Conservation (phyloP, 2,113 vertebrate genomes). For the Ophiodon elongatus region DNA sequence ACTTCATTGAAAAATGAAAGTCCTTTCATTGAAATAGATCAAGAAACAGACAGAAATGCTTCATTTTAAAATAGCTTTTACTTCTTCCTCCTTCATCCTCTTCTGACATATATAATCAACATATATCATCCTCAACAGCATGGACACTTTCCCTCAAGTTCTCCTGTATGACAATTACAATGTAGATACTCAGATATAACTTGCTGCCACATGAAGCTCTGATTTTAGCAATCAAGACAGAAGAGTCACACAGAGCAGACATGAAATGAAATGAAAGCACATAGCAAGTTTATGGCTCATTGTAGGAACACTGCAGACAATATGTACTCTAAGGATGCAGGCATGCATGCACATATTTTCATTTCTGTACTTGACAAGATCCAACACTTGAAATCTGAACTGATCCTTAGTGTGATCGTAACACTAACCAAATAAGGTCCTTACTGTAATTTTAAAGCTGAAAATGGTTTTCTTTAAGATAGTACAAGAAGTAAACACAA, state of each 20-base stretch:
- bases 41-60: neutral
- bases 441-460: neutral
- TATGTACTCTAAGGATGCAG: neutral
- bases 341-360: neutral
- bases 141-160: neutral
- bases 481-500: neutral
- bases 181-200: slow-evolving; percentile 18
- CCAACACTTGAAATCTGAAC: neutral
- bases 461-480: neutral
- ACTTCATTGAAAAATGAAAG: neutral
- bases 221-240: slow-evolving; percentile 34
- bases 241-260: neutral
- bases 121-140: neutral
- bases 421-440: neutral
- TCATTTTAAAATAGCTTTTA: neutral
- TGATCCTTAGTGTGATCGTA: neutral
- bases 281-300: neutral
- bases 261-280: neutral
- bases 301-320: neutral
- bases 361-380: neutral
- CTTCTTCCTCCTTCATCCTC: neutral
- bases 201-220: neutral
- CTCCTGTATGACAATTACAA: neutral
- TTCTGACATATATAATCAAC: neutral
- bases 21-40: neutral